Conservation (phyloP, 2,797 vertebrate species). For the Lycodopsis pacificus region DNA sequence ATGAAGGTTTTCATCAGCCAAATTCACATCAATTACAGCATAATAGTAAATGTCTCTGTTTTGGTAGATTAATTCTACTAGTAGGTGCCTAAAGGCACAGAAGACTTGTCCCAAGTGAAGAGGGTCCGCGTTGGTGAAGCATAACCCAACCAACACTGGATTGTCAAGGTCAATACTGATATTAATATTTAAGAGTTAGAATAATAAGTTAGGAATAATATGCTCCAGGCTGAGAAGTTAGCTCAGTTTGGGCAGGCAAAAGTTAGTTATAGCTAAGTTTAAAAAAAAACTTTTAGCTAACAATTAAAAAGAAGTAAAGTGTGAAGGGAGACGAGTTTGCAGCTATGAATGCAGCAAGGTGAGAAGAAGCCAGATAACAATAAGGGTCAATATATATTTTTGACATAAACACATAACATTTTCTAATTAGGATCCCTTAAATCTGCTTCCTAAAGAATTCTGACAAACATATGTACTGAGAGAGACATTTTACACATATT, state of each 20-base stretch:
- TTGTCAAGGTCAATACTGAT: background rate
- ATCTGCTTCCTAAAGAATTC: background rate
- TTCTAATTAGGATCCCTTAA: background rate
- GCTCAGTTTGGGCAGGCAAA: background rate
- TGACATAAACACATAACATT: background rate
- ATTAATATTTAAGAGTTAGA: background rate
- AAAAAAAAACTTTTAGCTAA: background rate
- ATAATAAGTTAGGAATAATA: background rate
- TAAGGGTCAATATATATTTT: background rate
- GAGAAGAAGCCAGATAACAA: background rate
- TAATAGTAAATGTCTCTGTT: constrained; percentile 29
- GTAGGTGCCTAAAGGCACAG: background rate
- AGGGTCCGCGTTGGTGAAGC: background rate
- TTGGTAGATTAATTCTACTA: background rate
- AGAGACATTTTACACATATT: background rate
- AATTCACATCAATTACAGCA: constrained; percentile 37
- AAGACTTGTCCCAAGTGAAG: background rate
- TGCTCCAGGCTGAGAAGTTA: background rate
- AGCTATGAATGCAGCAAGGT: background rate
- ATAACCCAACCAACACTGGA: background rate
- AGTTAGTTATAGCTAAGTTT: background rate
- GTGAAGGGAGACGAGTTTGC: background rate
- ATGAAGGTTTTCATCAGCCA: constrained; percentile 52
- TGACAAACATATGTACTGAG: background rate
- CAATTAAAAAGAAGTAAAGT: background rate